Conservation (phyloP, 1,140 invertebrate genomes). For the Nixonia krombeini region DNA sequence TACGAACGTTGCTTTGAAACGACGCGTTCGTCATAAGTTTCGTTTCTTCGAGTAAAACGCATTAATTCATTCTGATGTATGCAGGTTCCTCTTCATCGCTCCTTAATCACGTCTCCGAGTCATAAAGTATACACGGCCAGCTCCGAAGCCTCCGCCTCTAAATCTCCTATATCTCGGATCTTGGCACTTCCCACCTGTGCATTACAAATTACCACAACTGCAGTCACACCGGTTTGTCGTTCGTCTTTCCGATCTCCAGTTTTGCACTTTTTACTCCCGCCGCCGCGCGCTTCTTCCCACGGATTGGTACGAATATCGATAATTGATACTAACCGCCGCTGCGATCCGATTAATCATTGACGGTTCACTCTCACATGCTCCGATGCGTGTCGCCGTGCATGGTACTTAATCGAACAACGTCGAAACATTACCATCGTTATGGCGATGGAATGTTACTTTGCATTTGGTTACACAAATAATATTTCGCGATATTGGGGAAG, state of each 20-base stretch:
- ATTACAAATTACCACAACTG: conserved; percentile 67
- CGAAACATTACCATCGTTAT: conserved; percentile 10
- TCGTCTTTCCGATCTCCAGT: conserved; percentile 43
- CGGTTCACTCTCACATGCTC: no score
- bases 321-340: no score
- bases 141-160: conserved; percentile 54
- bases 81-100: conserved; percentile 46
- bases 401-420: conserved; percentile 24
- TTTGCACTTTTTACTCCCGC: conserved; percentile 31
- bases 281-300: conserved; percentile 17
- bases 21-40: conserved; percentile 41
- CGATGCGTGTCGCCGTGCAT: no score
- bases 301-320: conserved; percentile 25
- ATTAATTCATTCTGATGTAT: conserved; percentile 46
- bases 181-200: conserved; percentile 65
- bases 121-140: conserved; percentile 48
- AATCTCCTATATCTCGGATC: conserved; percentile 64
- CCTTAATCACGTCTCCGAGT: conserved; percentile 47
- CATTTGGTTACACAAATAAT: conserved; percentile 42
- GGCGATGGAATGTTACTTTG: conserved; percentile 36
- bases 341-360: no score
- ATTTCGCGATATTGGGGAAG: conserved; percentile 41
- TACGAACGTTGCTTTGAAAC: conserved; percentile 36
- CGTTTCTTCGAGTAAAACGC: conserved; percentile 27
- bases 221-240: conserved; percentile 53